Evolutionary conservation across 2,888 invertebrate genomes (phyloP), one percentile per base, ranked within the genome.

Genomic region (Chromoteleia sp.): DNA sequence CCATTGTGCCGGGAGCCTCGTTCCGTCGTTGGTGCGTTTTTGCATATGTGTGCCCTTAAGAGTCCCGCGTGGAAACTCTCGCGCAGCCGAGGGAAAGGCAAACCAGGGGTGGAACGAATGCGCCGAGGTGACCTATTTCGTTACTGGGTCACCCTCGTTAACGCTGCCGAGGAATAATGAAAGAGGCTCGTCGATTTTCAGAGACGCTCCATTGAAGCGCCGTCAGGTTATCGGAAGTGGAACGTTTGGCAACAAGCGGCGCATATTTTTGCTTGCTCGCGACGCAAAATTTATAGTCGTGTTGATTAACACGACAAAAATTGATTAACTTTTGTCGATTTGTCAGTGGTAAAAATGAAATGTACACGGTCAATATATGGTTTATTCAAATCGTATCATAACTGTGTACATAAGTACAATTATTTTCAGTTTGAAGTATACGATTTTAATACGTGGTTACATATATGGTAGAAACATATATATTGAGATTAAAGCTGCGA

Each of bases 131-230:
- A 79, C 81, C 86, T 82, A 87, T 87, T 88, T 87, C 84, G 81
- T 86, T 85, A 86, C 74, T 87, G 84, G 88, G 87, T 87, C 87
- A 86, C 75, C 79, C 84, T 84, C 85, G 85, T 86, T 87, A 84
- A 82, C 84, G 74, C 79, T 21, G 48, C 15, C 48, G 63, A 19
- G 61, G 43, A 61, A 61, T 61, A 61, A 61, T 61, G 63, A 48
- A 63, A 63, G 48, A 48, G 36, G 63, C 63, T 63, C 52, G 73
- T 73, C 33, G 52, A 52, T 73, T 73, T 52, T 12, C 71, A 15
- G 14, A 71, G 36, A 50, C 43, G 59, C 25, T 25, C 43, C 41
- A 61, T 73, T 52, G 17, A 73, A 43, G 52, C 45, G 41, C 33
- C 68, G 33, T 36, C 48, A 19, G 14, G 48, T 12, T 30, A 52